phyloP scores from a whole-genome alignment of 2,113 vertebrate species.

The Passer domesticus region DNA sequence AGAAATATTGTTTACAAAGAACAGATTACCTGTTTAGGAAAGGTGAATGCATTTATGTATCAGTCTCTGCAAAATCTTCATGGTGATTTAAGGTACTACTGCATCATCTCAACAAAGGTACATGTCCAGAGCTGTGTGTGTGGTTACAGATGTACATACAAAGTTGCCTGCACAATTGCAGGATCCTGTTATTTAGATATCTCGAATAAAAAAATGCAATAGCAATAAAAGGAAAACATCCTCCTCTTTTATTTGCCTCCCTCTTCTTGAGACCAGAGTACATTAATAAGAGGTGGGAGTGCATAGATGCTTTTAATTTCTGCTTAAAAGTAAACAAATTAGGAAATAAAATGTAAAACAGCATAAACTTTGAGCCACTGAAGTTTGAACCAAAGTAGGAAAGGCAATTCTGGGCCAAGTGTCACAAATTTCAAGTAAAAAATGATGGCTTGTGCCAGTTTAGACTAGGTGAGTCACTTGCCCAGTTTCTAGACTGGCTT shows the following conservation, averaged over 20 bases:
- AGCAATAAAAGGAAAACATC: not conserved
- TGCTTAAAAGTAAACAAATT: constrained; percentile 18
- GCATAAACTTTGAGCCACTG: not conserved
- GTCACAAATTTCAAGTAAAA: not conserved
- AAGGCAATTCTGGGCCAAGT: not conserved
- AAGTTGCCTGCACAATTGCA: not conserved
- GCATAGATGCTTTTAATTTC: constrained; percentile 33
- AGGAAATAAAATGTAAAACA: not conserved
- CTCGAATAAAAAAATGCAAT: not conserved
- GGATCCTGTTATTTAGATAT: not conserved
- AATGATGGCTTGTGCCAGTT: not conserved
- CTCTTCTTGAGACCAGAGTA: not conserved
- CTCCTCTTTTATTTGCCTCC: not conserved
- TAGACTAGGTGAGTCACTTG: not conserved
- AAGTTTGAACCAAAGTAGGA: not conserved
- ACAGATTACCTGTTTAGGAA: not conserved
- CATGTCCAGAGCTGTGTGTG: not conserved
- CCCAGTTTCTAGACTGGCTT: not conserved
- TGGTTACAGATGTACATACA: not conserved
- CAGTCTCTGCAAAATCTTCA: not conserved
- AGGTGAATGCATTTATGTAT: not conserved
- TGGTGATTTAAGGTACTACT: not conserved
- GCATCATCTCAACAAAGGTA: not conserved
- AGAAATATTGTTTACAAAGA: not conserved
- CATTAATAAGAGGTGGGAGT: not conserved